These are phyloP conservation scores for Meandrina meandrites DNA, from an alignment of 92 coral and sea anemone genomes.

Conservation along the genomic window DNA sequence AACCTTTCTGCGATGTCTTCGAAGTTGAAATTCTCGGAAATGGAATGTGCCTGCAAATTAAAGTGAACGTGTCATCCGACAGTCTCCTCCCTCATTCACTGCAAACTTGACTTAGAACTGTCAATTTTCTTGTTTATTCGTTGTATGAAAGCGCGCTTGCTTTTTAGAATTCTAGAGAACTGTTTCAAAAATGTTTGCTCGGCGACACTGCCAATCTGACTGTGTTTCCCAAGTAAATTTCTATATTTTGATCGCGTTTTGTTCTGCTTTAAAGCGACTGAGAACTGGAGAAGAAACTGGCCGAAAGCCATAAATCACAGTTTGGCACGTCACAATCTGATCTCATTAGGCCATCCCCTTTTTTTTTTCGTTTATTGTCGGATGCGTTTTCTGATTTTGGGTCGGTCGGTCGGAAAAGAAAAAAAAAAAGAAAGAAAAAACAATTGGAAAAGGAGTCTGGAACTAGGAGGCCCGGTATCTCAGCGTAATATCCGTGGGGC, in stretches of 20 bases:
- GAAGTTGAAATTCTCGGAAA: constrained; percentile 1
- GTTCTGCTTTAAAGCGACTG: background rate
- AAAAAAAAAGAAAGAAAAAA: no score
- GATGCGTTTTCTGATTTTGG: no score
- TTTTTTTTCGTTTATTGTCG: no score
- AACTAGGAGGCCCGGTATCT: no score
- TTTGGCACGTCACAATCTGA: no score
- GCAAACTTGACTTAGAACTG: background rate
- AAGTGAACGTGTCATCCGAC: background rate
- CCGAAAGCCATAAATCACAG: no score
- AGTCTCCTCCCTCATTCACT: background rate
- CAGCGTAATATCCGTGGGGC: no score
- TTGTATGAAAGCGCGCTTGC: background rate
- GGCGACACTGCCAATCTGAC: no score
- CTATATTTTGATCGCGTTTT: background rate
- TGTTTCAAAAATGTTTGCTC: no score
- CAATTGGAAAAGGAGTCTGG: no score
- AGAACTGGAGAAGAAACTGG: background rate
- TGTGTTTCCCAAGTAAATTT: background rate
- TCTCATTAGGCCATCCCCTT: no score
- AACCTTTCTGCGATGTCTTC: background rate
- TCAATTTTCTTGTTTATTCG: background rate
- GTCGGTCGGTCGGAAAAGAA: no score
- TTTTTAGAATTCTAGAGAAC: background rate
- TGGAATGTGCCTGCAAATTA: background rate